Base-by-base conservation (phyloP, 2,797 vertebrate genomes). In the Gadopsis marmoratus region DNA sequence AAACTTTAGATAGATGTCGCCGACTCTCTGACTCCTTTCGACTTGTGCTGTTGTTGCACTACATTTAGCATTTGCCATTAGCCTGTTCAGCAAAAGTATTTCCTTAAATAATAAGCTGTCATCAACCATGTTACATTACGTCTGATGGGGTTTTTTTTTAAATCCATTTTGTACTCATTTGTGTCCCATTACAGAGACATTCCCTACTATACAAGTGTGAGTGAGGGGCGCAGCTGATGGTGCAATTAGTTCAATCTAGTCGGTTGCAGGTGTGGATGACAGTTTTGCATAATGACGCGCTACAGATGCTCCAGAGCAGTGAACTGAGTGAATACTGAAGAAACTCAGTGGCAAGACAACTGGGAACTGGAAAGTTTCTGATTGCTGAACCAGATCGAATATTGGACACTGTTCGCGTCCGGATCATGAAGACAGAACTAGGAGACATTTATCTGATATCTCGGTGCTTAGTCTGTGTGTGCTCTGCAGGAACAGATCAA, bases 401-500 rank as follows among this genome's bases (percentile, higher is more conserved):
- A 59, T 74, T 68, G 50, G 66, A 74, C 3, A 23, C 33, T 8
- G 39, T 58, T 64, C 14, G 51, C 71, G 66, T 75, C 76, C 71
- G 74, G 43, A 83, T 80, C 45, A 45, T 59, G 62, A 75, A 82
- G 76, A 76, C n/a, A 59, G 61, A 65, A 74, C 54, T 31, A n/a
- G 23, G 61, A 85, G 74, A 78, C 65, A 33, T 87, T 77, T 81
- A 85, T 84, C 64, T 63, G 79, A 81, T 68, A 79, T 80, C n/a
- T 65, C 67, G 21, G 71, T 65, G 51, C 68, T 75, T 41, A 64
- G 70, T 80, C 23, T 84, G 67, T 79, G 48, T 74, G 59, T 74
- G 73, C 81, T 88, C 64, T 74, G 68, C 75, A 74, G 70, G 74
- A 90, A 80, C 63, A 81, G 77, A 91, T 91, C 86, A 86, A 87